Evolutionary conservation across 2,888 invertebrate genomes (phyloP), one percentile per base, ranked within the genome.

Genomic region (Lasioglossum marginatum): DNA sequence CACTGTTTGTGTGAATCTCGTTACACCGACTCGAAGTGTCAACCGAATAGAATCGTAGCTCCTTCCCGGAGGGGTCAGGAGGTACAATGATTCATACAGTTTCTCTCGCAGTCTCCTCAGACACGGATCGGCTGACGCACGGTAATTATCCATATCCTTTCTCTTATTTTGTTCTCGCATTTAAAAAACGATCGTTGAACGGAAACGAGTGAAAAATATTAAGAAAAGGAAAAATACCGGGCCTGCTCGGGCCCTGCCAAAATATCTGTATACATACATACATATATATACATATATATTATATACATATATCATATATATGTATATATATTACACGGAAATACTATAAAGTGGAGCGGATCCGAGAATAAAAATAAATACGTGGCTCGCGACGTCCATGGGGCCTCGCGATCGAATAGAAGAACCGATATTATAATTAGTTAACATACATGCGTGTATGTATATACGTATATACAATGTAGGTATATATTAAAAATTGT

Each of bases 311-410:
- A 10, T 16, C 19, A 19, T 31, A 34, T 66, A 66, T 66, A 34
- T 66, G 1, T 34, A 66, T 23, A 66, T 34, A 66, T 34, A 37
- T n/a, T 63, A 79, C 37, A 83, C 71, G 75, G 79, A 75, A 79
- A 81, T 80, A 76, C 87, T 87, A 83, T 86, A 87, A 87, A 87
- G 79, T 77, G 77, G 83, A 73, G 48, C 72, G 57, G 83, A 81
- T 79, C 72, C 68, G 76, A 52, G 85, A 81, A 79, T 79, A 77
- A 81, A 85, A 83, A 78, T 85, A 86, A 85, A 81, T 86, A 85
- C 84, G 63, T 66, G 23, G 34, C 6, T 66, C 8, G 34, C 34
- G 66, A 34, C 66, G 66, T 68, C 57, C 57, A 72, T 52, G 40
- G 66, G 72, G 66, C 81, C 19, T 34, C 48, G 16, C 40, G 74